phyloP scores from a whole-genome alignment of 2,797 vertebrate species.

The Premnoplex brunnescens region DNA sequence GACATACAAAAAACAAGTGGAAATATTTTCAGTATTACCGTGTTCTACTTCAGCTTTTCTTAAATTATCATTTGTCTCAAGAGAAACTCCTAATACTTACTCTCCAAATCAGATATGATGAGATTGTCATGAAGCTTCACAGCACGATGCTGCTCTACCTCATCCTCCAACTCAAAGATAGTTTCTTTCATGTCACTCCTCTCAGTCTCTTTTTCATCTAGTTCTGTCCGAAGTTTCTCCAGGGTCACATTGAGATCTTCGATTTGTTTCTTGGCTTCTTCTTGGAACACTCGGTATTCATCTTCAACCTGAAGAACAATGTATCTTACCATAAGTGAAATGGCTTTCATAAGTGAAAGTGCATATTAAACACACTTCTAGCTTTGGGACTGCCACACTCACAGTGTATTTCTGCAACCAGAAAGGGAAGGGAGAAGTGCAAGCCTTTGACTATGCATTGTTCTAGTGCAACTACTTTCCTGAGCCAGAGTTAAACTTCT shows the following conservation, averaged over 20 bases:
- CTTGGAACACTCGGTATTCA: constrained; percentile 90
- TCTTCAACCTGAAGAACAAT: constrained; percentile 82
- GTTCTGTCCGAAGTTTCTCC: constrained; percentile 87
- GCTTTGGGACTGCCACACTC: neutral
- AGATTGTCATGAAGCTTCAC: constrained; percentile 98
- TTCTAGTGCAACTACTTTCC: neutral
- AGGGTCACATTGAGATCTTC: constrained; percentile 85
- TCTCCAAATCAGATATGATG: constrained; percentile 93
- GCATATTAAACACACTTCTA: neutral
- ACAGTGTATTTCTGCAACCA: neutral
- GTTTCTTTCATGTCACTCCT: constrained; percentile 96
- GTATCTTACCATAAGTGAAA: neutral
- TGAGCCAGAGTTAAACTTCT: neutral
- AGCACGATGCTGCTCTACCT: constrained; percentile 95
- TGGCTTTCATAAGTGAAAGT: neutral
- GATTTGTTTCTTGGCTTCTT: constrained; percentile 90
- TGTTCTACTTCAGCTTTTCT: neutral
- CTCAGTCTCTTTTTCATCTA: constrained; percentile 93
- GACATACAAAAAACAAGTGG: neutral
- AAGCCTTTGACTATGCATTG: neutral
- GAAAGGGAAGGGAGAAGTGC: neutral
- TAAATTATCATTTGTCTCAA: neutral
- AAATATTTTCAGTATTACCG: neutral
- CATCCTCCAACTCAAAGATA: constrained; percentile 96
- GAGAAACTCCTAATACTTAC: constrained; percentile 76